phyloP scores from a whole-genome alignment of 2,888 invertebrate species.

The Cheilosia soror region DNA sequence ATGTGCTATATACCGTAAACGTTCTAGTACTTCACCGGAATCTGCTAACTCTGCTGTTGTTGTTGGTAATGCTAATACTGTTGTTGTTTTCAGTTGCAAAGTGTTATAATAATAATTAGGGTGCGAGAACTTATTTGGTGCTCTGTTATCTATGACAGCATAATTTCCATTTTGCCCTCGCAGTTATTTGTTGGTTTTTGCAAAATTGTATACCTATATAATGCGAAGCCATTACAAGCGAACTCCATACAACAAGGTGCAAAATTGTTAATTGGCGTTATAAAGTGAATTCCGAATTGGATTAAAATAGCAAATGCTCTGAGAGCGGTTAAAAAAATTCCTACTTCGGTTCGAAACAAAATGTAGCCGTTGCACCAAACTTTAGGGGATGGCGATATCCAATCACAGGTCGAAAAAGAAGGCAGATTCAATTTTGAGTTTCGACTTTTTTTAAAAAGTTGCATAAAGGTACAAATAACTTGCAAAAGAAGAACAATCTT shows the following conservation, averaged over 20 bases:
- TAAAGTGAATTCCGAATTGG: neutral
- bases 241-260: neutral
- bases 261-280: constrained; percentile 59
- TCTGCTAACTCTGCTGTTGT: constrained; percentile 24
- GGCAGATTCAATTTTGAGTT: too few species aligned
- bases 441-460: too few species aligned
- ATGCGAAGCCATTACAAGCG: neutral
- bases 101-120: constrained; percentile 67
- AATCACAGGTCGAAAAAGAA: too few species aligned
- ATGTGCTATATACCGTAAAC: neutral
- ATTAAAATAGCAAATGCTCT: constrained; percentile 3
- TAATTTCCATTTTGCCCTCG: constrained; percentile 58
- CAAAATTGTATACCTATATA: constrained; percentile 4
- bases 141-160: constrained; percentile 22
- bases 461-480: too few species aligned
- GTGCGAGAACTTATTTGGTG: constrained; percentile 56
- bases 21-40: neutral
- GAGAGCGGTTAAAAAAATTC: neutral
- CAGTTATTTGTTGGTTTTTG: constrained; percentile 28
- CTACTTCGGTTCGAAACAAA: too few species aligned
- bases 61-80: constrained; percentile 23
- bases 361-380: too few species aligned
- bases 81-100: constrained; percentile 48
- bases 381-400: too few species aligned
- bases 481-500: too few species aligned